phyloP scores from a whole-genome alignment of 1,140 invertebrate genomes.

The Brachionus rotundiformis region DNA sequence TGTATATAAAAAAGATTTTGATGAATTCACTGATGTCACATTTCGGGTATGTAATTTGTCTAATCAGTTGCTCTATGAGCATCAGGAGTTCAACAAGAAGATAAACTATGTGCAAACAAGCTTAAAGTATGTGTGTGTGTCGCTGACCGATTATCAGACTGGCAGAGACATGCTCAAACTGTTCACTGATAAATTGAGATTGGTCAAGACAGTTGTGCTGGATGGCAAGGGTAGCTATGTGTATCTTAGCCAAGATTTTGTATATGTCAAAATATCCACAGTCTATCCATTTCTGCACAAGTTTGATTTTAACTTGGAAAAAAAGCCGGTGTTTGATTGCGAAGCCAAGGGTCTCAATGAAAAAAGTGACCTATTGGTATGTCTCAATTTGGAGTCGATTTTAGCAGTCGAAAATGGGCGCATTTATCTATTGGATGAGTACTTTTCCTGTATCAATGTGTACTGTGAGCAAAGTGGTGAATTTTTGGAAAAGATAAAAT shows the following conservation, averaged over 20 bases:
- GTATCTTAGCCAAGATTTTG: not conserved
- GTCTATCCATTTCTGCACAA: conserved; percentile 17
- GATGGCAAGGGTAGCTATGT: not conserved
- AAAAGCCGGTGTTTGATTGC: not conserved
- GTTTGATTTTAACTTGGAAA: conserved; percentile 27
- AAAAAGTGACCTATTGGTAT: not conserved
- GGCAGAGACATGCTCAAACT: conserved; percentile 6
- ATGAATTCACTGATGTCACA: conserved; percentile 9
- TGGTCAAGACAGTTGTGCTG: not conserved
- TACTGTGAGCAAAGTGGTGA: not conserved
- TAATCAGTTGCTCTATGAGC: not conserved
- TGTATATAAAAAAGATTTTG: not conserved
- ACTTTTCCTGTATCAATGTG: not conserved
- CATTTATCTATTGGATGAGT: not conserved
- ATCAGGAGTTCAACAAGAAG: not conserved
- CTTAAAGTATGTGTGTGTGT: not conserved
- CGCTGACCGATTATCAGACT: conserved; percentile 4
- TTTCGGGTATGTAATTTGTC: not conserved
- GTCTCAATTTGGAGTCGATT: not conserved
- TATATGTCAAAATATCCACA: not conserved
- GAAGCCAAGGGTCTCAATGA: not conserved
- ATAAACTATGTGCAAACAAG: conserved; percentile 24
- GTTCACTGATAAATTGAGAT: not conserved
- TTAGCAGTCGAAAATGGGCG: not conserved
- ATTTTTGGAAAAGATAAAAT: not conserved